A percentile compares a stretch with the other conserved stretches of the same genome.
Evolutionary conservation across 2,888 invertebrate species (phyloP).

Genomic region (Pollenia griseotomentosa): DNA sequence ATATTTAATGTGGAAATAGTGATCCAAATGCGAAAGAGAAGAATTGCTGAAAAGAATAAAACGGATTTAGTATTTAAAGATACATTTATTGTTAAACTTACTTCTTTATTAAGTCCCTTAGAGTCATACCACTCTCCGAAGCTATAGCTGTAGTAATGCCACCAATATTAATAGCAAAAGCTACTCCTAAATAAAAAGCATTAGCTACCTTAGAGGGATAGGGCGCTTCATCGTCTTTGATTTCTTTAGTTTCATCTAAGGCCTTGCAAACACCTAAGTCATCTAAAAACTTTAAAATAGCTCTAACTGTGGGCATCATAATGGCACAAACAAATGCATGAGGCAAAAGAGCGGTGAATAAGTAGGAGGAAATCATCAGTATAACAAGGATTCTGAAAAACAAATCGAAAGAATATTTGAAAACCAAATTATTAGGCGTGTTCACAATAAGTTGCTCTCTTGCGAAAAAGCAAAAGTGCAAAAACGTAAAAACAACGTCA

Average conservation of each 20-base stretch:
- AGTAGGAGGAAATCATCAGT: conserved; percentile 31
- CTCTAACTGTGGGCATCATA: conserved; percentile 45
- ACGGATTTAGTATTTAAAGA: not conserved
- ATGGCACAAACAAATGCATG: conserved; percentile 56
- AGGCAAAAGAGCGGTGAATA: conserved; percentile 37
- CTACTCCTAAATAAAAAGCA: conserved; percentile 62
- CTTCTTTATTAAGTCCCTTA: conserved; percentile 10
- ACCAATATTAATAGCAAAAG: conserved; percentile 62
- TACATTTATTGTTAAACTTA: conserved; percentile 7
- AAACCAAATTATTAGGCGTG: not conserved
- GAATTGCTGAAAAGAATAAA: conserved; percentile 2
- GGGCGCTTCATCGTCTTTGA: conserved; percentile 56
- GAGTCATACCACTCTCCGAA: conserved; percentile 44
- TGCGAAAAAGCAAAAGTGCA: too few relatives aligned
- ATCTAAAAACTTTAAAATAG: conserved; percentile 34
- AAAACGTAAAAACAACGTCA: too few relatives aligned
- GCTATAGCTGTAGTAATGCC: conserved; percentile 18
- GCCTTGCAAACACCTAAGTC: conserved; percentile 29
- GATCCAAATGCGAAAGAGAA: not conserved
- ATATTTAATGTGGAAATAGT: conserved; percentile 23
- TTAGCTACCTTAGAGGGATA: conserved; percentile 57
- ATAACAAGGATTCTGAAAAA: conserved; percentile 17
- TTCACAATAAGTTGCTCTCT: too few relatives aligned
- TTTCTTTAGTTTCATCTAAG: not conserved
- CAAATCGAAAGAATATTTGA: not conserved